These are phyloP conservation scores for Empidonax alnorum DNA, from an alignment of 2,113 vertebrate species.

Conservation along the genomic window DNA sequence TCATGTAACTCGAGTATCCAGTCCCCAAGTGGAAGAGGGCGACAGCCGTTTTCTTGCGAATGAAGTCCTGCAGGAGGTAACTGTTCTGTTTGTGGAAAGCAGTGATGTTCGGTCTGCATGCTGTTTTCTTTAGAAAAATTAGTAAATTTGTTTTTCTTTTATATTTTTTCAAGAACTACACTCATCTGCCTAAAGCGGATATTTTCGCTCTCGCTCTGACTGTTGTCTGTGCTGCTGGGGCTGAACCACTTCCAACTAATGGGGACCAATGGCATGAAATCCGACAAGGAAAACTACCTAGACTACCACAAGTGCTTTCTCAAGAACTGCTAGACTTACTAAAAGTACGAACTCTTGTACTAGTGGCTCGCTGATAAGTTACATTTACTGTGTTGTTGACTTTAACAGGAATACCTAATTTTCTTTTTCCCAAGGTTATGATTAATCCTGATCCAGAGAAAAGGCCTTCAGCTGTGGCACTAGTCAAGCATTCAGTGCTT, in stretches of 20 bases:
- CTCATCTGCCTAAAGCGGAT: slow-evolving; percentile 89
- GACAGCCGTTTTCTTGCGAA: slow-evolving; percentile 96
- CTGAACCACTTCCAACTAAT: slow-evolving; percentile 90
- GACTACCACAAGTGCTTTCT: slow-evolving; percentile 91
- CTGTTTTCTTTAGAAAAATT: not conserved
- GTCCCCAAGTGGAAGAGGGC: slow-evolving; percentile 96
- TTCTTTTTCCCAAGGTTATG: slow-evolving; percentile 83
- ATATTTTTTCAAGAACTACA: slow-evolving; percentile 83
- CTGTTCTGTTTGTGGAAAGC: not conserved
- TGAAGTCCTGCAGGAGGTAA: slow-evolving; percentile 96
- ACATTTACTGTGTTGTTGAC: not conserved
- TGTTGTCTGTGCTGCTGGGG: slow-evolving; percentile 89
- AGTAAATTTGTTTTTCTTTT: not conserved
- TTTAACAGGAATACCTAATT: not conserved
- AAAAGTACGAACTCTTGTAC: slow-evolving; percentile 80
- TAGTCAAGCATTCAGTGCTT: slow-evolving; percentile 91
- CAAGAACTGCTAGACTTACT: slow-evolving; percentile 88
- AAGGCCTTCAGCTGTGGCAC: slow-evolving; percentile 88
- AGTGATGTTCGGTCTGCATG: not conserved
- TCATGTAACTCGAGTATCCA: slow-evolving; percentile 92
- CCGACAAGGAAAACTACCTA: slow-evolving; percentile 88
- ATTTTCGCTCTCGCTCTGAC: slow-evolving; percentile 95
- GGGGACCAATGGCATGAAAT: slow-evolving; percentile 98
- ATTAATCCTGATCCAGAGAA: slow-evolving; percentile 89
- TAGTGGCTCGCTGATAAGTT: not conserved